Evolutionary conservation across 2,113 vertebrate species (phyloP).

Genomic region (Gobius niger): DNA sequence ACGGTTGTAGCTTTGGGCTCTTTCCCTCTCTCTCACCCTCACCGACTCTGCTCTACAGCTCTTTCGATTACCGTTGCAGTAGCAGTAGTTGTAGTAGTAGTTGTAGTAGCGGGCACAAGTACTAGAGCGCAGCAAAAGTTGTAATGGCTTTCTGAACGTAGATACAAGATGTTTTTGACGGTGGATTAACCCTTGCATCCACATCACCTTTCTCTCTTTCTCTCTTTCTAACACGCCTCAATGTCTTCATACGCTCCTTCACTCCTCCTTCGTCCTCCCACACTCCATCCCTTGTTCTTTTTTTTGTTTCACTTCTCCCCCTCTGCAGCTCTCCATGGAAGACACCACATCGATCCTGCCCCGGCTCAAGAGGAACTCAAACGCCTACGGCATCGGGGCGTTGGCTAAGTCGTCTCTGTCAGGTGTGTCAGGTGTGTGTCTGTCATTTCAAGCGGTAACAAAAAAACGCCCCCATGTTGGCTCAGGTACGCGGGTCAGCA

Average conservation of each 20-base stretch:
- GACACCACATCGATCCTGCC: slow-evolving; percentile 98
- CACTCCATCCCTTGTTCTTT: slow-evolving; percentile 61
- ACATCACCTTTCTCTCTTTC: slow-evolving; percentile 66
- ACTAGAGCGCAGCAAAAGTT: slow-evolving; percentile 19
- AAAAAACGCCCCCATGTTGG: slow-evolving; percentile 76
- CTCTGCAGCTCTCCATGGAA: slow-evolving; percentile 95
- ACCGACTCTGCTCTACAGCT: slow-evolving; percentile 39
- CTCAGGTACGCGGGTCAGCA: slow-evolving; percentile 76
- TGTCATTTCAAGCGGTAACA: slow-evolving; percentile 80
- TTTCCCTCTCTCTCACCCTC: slow-evolving; percentile 13
- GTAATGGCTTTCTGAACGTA: slow-evolving; percentile 29
- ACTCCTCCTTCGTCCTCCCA: slow-evolving; percentile 43
- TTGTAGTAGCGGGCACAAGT: slow-evolving; percentile 55
- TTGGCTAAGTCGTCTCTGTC: slow-evolving; percentile 98
- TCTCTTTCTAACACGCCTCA: slow-evolving; percentile 62
- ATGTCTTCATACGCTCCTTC: slow-evolving; percentile 60
- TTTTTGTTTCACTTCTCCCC: slow-evolving; percentile 49
- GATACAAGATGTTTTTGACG: slow-evolving; percentile 18
- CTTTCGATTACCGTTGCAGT: slow-evolving; percentile 38
- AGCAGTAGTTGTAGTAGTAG: slow-evolving; percentile 32
- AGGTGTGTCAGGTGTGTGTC: slow-evolving; percentile 91
- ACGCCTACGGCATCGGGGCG: slow-evolving; percentile 96
- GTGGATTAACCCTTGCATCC: slow-evolving; percentile 72
- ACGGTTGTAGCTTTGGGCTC: slow-evolving; percentile 45
- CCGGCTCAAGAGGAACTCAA: slow-evolving; percentile 95